Evolutionary conservation across 2,113 vertebrate genomes (phyloP).

Genomic region (Thermophis baileyi): DNA sequence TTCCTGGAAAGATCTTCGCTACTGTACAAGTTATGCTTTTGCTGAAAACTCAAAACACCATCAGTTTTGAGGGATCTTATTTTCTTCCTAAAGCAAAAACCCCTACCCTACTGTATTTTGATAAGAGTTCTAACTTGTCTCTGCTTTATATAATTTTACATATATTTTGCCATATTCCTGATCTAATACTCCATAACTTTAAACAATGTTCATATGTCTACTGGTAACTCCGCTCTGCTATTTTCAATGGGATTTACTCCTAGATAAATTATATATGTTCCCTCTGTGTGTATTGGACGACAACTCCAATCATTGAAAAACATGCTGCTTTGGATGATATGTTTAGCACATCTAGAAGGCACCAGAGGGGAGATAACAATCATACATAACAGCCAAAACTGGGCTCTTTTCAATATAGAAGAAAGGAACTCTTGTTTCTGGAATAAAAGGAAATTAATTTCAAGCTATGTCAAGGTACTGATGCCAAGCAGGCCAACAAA

Average conservation of each 20-base stretch:
- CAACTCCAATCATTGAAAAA: neutral
- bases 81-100: neutral
- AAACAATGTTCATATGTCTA: neutral
- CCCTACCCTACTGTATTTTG: neutral
- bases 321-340: neutral
- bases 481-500: accelerated
- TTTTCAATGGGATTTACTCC: neutral
- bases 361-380: neutral
- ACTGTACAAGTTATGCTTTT: neutral
- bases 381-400: neutral
- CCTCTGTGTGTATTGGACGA: neutral
- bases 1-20: neutral
- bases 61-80: neutral
- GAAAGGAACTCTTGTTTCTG: neutral
- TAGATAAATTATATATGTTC: neutral
- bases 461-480: neutral
- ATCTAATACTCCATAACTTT: neutral
- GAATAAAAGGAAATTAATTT: neutral
- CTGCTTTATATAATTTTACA: neutral
- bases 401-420: neutral
- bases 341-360: neutral
- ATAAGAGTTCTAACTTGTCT: neutral
- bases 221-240: neutral
- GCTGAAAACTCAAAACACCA: neutral
- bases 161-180: neutral